Base-by-base conservation (phyloP, 2,113 vertebrate species). In the Dunckerocampus dactyliophorus region DNA sequence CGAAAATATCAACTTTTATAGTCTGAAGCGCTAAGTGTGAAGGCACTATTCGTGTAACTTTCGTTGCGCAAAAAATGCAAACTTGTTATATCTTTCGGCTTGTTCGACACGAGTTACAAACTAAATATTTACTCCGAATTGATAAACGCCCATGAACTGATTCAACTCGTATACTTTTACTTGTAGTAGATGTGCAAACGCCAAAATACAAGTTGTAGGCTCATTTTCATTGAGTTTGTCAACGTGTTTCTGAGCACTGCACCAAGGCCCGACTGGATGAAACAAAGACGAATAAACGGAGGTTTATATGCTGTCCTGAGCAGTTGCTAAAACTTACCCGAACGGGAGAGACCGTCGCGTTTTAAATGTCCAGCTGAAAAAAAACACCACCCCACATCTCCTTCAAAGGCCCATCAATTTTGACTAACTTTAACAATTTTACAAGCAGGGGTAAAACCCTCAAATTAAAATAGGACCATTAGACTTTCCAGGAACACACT, bases 281-380 rank as follows among this genome's bases (percentile, higher is more conserved):
- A 67, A 84, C 85, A 85, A 85, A 87, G 86, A 62, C 85, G 2
- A 62, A 61, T 39, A 43, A 13, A 64, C 49, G 69, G 76, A 72
- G 71, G 75, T 71, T n/a, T 65, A 68, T 13, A 56, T 52, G 47
- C 59, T 47, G 63, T 22, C 57, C 53, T 37, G 67, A 1, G 64
- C 62, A 4, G 54, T 72, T 42, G 47, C 49, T 57, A 65, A 47
- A 86, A 89, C 89, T 90, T 88, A 90, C 89, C 88, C 69, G 74
- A 76, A 72, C 72, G 56, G 73, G 70, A 70, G 67, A 52, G 58
- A 67, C 43, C 68, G 66, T 43, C 34, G 50, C 63, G 55, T 68
- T 73, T 63, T 21, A 64, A 70, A 81, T 34, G 69, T 72, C 70
- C 69, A 64, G 55, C 74, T 66, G 81, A 56, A 52, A 80, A 45